Conservation (phyloP, 2,113 vertebrate genomes). For the Rhynchopsitta pachyrhyncha region DNA sequence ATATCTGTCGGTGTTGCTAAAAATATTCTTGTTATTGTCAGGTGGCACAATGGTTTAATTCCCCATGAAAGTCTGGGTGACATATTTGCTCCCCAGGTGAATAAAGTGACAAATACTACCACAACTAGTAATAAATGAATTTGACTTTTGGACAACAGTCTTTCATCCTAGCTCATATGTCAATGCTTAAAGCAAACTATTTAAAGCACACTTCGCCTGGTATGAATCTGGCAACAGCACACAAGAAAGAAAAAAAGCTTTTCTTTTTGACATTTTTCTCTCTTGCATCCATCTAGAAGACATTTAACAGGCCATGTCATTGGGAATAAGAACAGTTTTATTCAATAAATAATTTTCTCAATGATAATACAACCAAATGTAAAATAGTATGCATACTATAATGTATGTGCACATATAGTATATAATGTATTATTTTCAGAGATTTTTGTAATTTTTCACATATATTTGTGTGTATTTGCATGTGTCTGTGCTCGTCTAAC, state of each 20-base stretch:
- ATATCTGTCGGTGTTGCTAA: slow-evolving; percentile 61
- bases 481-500: background rate
- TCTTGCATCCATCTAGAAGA: background rate
- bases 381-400: background rate
- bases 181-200: slow-evolving; percentile 55
- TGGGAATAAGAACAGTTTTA: background rate
- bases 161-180: slow-evolving; percentile 49
- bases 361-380: background rate
- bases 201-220: slow-evolving; percentile 43
- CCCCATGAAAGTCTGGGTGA: slow-evolving; percentile 64
- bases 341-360: background rate
- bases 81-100: slow-evolving; percentile 62
- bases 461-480: rapidly evolving
- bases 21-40: slow-evolving; percentile 66
- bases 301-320: slow-evolving; percentile 8
- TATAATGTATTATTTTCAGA: background rate
- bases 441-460: background rate
- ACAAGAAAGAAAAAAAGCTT: background rate
- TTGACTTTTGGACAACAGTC: slow-evolving; percentile 17
- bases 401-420: background rate
- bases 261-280: background rate
- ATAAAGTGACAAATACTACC: slow-evolving; percentile 69
- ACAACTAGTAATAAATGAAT: slow-evolving; percentile 36
- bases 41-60: slow-evolving; percentile 68
- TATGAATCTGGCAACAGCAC: slow-evolving; percentile 27